Conservation (phyloP, 2,797 vertebrate species). For the Notolabrus celidotus region DNA sequence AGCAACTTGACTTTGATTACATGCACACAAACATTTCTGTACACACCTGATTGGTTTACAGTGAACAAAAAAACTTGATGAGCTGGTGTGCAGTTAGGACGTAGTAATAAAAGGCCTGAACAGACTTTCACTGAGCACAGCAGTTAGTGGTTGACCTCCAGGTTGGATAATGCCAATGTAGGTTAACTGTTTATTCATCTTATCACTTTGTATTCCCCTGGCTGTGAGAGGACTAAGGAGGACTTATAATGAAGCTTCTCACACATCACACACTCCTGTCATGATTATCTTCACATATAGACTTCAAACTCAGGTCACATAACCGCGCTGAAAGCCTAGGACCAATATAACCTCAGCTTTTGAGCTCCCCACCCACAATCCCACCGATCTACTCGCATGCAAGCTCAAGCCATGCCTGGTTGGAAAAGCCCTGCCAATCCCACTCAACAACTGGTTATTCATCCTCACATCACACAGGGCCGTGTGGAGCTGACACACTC, state of each 20-base stretch:
- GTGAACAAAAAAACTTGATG: slow-evolving; percentile 29
- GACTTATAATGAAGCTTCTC: slow-evolving; percentile 22
- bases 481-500: slow-evolving; percentile 19
- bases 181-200: slow-evolving; percentile 9
- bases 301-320: slow-evolving; percentile 45
- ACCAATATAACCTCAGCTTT: slow-evolving; percentile 66
- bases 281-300: slow-evolving; percentile 55
- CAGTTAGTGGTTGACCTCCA: slow-evolving; percentile 1
- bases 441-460: slow-evolving; percentile 43
- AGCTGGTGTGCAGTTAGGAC: slow-evolving; percentile 21
- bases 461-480: slow-evolving; percentile 16
- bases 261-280: slow-evolving; percentile 31
- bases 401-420: slow-evolving; percentile 71
- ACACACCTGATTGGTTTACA: slow-evolving; percentile 31
- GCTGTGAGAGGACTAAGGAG: slow-evolving; percentile 1
- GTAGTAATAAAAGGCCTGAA: slow-evolving; percentile 2
- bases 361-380: slow-evolving; percentile 48
- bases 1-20: slow-evolving; percentile 78
- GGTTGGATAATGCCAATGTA: slow-evolving; percentile 5
- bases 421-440: slow-evolving; percentile 53
- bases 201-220: background rate
- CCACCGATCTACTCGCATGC: slow-evolving; percentile 67
- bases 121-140: slow-evolving; percentile 1
- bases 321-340: slow-evolving; percentile 56
- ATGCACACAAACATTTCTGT: slow-evolving; percentile 76